Evolutionary conservation across 2,113 vertebrate genomes (phyloP).

Genomic region (Himantopus leucocephalus): DNA sequence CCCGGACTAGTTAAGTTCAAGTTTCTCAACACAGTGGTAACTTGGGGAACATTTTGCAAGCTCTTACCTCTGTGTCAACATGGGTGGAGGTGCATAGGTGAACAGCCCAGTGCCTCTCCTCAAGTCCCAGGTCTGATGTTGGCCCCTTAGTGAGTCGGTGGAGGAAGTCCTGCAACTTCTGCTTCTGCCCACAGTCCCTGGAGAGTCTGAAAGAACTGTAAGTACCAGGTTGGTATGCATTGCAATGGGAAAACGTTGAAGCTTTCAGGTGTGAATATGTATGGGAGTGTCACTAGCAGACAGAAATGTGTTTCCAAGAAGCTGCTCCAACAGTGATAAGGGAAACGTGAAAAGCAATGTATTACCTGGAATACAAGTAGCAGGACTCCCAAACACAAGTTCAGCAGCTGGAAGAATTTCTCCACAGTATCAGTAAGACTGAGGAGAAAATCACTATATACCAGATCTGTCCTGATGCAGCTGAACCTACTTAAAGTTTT

Average conservation of each 20-base stretch:
- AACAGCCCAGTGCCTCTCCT: neutral
- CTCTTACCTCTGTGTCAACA: neutral
- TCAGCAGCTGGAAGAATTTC: neutral
- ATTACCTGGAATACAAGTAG: neutral
- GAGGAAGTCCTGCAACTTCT: neutral
- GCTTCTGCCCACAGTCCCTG: neutral
- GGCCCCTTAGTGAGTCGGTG: neutral
- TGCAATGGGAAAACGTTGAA: neutral
- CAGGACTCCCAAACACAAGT: neutral
- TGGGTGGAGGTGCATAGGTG: neutral
- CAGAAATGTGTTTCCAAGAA: neutral
- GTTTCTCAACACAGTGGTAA: neutral
- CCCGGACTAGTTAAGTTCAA: neutral
- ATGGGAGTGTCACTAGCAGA: neutral
- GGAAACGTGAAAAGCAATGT: neutral
- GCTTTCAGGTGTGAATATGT: neutral
- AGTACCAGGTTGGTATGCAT: neutral
- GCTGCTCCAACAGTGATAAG: neutral
- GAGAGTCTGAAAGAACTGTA: neutral
- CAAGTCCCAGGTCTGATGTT: neutral
- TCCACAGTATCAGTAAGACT: neutral
- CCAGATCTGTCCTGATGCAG: neutral
- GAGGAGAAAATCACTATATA: neutral
- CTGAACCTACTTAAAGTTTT: neutral
- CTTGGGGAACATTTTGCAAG: neutral